Evolutionary conservation across 2,113 vertebrate species (phyloP).

Genomic region (Rostratula benghalensis): DNA sequence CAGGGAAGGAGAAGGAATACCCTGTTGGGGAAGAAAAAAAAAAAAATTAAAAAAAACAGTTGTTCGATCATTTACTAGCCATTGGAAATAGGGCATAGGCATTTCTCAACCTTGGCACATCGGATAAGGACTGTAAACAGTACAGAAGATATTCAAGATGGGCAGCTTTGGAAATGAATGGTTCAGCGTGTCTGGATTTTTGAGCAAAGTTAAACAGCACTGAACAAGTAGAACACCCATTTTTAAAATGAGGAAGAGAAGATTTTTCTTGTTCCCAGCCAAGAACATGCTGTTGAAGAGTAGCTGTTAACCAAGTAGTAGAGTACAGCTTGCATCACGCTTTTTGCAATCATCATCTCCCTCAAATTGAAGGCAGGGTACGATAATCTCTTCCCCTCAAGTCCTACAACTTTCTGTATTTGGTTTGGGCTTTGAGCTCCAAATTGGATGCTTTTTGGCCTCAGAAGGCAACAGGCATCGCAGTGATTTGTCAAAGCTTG

Average conservation of each 20-base stretch:
- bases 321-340: neutral
- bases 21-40: slow-evolving; percentile 68
- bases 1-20: slow-evolving; percentile 89
- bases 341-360: neutral
- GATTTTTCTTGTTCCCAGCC: neutral
- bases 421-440: neutral
- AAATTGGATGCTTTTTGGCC: neutral
- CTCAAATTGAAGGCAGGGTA: neutral
- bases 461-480: neutral
- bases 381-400: neutral
- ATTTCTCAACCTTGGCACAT: neutral
- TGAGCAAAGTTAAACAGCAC: neutral
- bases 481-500: neutral
- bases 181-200: neutral
- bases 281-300: neutral
- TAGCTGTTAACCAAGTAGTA: neutral
- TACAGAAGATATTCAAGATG: neutral
- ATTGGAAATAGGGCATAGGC: neutral
- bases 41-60: neutral
- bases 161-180: neutral
- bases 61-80: neutral
- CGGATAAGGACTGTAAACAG: neutral
- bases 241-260: neutral
- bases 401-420: neutral
- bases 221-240: neutral